phyloP scores from a whole-genome alignment of 2,888 invertebrate species.

The Himalopsyche japonica region DNA sequence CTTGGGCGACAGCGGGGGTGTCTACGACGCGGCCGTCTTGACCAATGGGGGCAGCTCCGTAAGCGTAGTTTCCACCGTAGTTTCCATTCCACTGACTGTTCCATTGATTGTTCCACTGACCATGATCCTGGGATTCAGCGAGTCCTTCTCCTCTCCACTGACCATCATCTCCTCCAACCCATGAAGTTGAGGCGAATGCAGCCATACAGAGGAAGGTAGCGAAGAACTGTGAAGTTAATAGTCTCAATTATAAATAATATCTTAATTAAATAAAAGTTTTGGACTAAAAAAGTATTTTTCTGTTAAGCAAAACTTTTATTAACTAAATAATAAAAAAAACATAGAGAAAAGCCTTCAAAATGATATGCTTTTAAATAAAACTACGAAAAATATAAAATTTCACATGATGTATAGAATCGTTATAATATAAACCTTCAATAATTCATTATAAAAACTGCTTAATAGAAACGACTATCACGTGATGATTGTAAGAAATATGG shows the following conservation, averaged over 20 bases:
- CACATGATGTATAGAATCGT: no score
- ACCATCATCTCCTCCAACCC: constrained; percentile 15
- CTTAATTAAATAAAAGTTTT: no score
- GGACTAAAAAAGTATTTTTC: not conserved
- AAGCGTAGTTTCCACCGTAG: not conserved
- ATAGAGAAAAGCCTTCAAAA: no score
- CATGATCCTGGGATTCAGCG: constrained; percentile 25
- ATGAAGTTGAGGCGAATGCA: not conserved
- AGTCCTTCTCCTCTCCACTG: constrained; percentile 29
- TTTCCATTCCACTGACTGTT: constrained; percentile 22
- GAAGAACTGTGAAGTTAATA: not conserved
- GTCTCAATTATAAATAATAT: not conserved
- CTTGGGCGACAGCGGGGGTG: constrained; percentile 66
- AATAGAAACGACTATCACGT: no score
- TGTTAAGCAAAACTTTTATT: no score
- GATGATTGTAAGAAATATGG: no score
- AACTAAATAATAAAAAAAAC: no score
- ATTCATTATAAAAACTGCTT: no score
- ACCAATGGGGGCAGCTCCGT: constrained; percentile 44
- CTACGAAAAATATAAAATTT: no score
- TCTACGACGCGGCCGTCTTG: constrained; percentile 64
- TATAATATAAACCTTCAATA: no score
- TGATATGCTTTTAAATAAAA: no score
- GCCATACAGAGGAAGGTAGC: not conserved
- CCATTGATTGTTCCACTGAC: not conserved